Evolutionary conservation across 2,113 vertebrate genomes (phyloP), one percentile per base, ranked within the genome.

Genomic region (Apodemus sylvaticus): DNA sequence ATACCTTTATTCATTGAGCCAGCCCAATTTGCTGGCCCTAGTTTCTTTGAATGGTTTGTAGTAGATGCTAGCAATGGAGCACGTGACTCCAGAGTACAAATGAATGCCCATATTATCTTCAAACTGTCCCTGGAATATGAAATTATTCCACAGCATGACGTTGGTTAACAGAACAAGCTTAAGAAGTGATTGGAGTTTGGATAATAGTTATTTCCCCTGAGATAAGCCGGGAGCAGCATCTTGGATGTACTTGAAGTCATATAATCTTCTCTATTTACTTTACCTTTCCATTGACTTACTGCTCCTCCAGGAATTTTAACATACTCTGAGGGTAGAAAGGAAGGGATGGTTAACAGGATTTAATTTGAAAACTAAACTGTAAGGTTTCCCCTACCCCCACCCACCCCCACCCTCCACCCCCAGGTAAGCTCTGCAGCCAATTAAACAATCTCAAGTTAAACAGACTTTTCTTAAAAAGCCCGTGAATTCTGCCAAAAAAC

Each of bases 391-490:
- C n/a, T 48, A 3, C 45, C 45, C 45, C 45, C 45, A 48, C 45
- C 45, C 45, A 3, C 45, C 45, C 45, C 45, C 45, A 48, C 45
- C 45, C 45, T n/a, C n/a, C n/a, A n/a, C 42, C 64, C 53, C n/a
- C 39, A 78, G 64, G 34, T 86, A n/a, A 94, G 78, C 81, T 94
- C 66, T 92, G n/a, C 36, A 92, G 71, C 68, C 79, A 96, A 36
- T 90, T 82, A 90, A 60, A 87, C 9, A 79, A 51, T 88, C 78
- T 74, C 39, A 93, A 71, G 66, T 87, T 94, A 93, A 78, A 73
- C n/a, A 85, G 74, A 51, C 55, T 36, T 90, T 91, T 78, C 45
- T 60, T 48, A n/a, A 6, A 78, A 16, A 79, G 19, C 34, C 78
- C 81, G 11, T 91, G 77, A 79, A 91, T 24, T 60, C 53, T 89